These are phyloP conservation scores for Hydractinia symbiolongicarpus DNA, from an alignment of 30 jellyfish, hydroid and myxozoan genomes.

Conservation along the genomic window DNA sequence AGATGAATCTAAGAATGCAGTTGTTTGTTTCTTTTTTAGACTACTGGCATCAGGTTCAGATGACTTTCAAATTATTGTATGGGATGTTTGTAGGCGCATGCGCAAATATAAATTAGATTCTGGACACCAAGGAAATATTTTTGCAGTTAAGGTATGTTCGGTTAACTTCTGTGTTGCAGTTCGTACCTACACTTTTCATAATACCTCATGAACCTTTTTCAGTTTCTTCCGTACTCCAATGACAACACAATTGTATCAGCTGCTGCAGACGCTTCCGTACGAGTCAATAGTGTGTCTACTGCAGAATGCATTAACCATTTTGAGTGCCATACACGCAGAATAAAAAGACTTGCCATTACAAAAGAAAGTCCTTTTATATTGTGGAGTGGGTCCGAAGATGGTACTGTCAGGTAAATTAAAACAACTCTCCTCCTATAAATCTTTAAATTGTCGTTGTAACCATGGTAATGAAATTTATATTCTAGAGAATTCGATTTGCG, in stretches of 20 bases:
- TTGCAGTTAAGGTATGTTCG: constrained; percentile 79
- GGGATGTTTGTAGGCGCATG: constrained; percentile 72
- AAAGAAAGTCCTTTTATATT: constrained; percentile 71
- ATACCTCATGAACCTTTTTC: not conserved
- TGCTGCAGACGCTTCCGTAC: constrained; percentile 93
- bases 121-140: constrained; percentile 89
- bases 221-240: constrained; percentile 83
- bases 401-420: constrained; percentile 76
- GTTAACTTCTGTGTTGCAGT: not conserved
- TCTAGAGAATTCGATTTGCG: constrained; percentile 91
- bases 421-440: not conserved
- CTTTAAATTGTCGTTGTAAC: not conserved
- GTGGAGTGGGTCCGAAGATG: constrained; percentile 99
- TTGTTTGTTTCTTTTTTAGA: constrained; percentile 31
- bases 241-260: constrained; percentile 65
- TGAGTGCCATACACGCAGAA: constrained; percentile 81
- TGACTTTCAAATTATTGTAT: constrained; percentile 71
- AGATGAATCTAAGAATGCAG: not conserved
- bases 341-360: constrained; percentile 80
- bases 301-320: constrained; percentile 63
- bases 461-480: not conserved
- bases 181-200: not conserved
- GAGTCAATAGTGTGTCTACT: constrained; percentile 41
- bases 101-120: constrained; percentile 44
- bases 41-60: constrained; percentile 93